A percentile compares a stretch with the other conserved stretches of the same genome.
Conservation (phyloP, 2,797 vertebrate species). For the Peromyscus attwateri region DNA sequence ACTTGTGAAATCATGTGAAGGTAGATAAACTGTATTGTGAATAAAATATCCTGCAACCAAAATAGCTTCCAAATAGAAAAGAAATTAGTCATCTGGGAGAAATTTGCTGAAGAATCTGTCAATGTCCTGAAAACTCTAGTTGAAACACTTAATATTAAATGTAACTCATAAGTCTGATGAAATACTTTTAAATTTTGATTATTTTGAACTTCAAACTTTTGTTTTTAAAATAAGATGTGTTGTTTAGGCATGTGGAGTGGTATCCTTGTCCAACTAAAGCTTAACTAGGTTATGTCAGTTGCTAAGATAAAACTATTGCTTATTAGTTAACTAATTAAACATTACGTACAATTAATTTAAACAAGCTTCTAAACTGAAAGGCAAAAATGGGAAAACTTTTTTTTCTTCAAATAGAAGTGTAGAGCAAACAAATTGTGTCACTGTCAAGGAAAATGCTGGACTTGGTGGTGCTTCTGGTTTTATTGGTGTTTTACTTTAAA, state of each 20-base stretch:
- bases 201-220: background rate
- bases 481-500: background rate
- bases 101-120: background rate
- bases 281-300: slow-evolving; percentile 31
- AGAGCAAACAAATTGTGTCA: background rate
- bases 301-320: slow-evolving; percentile 1
- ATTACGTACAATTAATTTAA: slow-evolving; percentile 53
- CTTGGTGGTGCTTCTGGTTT: background rate
- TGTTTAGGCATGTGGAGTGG: background rate
- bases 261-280: background rate
- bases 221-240: background rate
- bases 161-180: background rate
- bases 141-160: background rate
- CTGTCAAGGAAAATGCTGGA: background rate
- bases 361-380: slow-evolving; percentile 39
- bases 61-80: slow-evolving; percentile 4
- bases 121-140: slow-evolving; percentile 40
- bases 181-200: slow-evolving; percentile 30
- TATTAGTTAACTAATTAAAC: slow-evolving; percentile 56
- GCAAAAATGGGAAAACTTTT: background rate
- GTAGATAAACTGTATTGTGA: background rate
- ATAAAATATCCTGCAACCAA: slow-evolving; percentile 11
- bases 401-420: background rate
- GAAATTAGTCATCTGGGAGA: background rate
- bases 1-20: background rate